A percentile compares a stretch with the other conserved stretches of the same genome.
These are phyloP conservation scores for Syrrhaptes paradoxus DNA, from an alignment of 2,113 vertebrate genomes.

Conservation along the genomic window DNA sequence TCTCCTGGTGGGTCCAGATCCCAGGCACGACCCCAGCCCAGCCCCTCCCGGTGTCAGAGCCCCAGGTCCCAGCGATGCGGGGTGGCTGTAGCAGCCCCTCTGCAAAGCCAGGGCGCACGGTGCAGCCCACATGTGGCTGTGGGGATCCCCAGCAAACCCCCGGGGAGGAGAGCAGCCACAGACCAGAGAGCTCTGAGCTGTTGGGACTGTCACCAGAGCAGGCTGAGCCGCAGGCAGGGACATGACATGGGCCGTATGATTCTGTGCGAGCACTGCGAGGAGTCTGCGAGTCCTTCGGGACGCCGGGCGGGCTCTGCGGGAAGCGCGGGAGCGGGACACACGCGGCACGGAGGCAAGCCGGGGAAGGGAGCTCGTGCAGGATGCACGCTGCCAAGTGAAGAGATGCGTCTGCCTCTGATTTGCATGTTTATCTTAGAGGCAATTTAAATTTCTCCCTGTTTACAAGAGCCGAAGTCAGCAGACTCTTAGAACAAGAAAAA, in stretches of 20 bases:
- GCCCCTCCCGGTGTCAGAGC: background rate
- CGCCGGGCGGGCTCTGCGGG: background rate
- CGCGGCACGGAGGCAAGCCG: background rate
- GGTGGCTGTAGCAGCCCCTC: background rate
- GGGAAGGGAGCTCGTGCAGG: background rate
- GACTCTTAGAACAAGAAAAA: slow-evolving; percentile 55
- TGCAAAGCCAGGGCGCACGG: background rate
- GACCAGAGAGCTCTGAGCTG: background rate
- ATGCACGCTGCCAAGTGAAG: slow-evolving; percentile 16
- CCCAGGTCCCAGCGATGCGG: rapidly evolving
- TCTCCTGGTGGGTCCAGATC: no score
- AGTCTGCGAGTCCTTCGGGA: rapidly evolving
- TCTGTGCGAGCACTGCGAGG: background rate
- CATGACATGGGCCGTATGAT: rapidly evolving
- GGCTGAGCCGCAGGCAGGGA: background rate
- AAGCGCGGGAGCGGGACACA: background rate
- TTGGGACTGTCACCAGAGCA: background rate
- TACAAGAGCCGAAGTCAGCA: slow-evolving; percentile 70
- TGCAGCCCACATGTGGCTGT: rapidly evolving
- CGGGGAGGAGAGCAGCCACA: rapidly evolving
- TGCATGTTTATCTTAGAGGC: slow-evolving; percentile 75
- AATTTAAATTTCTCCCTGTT: slow-evolving; percentile 75
- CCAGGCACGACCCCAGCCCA: no score
- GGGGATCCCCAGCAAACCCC: background rate
- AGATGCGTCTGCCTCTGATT: slow-evolving; percentile 64